Evolutionary conservation across 2,797 vertebrate species (phyloP).

Genomic region (Fistularia commersonii): DNA sequence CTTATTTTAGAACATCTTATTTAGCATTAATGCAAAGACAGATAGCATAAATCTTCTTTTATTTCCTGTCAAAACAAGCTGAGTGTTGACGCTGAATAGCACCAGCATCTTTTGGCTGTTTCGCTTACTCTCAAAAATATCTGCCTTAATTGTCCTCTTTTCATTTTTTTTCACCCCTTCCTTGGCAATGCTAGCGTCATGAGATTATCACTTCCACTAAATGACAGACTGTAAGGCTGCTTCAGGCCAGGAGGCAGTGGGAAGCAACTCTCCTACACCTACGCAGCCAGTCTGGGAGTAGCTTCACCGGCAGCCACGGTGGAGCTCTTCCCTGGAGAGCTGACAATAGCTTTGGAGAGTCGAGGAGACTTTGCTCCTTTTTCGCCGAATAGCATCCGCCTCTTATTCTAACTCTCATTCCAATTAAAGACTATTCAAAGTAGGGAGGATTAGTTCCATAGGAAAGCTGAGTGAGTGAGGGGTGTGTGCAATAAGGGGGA

Average conservation of each 20-base stretch:
- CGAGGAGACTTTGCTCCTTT: conserved; percentile 30
- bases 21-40: conserved; percentile 22
- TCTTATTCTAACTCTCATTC: conserved; percentile 41
- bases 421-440: conserved; percentile 57
- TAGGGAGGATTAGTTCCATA: conserved; percentile 42
- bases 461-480: conserved; percentile 18
- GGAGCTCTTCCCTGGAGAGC: conserved; percentile 47
- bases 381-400: conserved; percentile 36
- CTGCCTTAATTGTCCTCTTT: conserved; percentile 9
- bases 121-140: conserved; percentile 34
- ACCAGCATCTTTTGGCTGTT: conserved; percentile 26
- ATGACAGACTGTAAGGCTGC: conserved; percentile 42
- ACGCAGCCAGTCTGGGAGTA: conserved; percentile 46
- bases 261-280: conserved; percentile 42
- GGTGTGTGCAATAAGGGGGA: conserved; percentile 31
- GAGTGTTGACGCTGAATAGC: conserved; percentile 31
- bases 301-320: conserved; percentile 39
- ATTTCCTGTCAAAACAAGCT: conserved; percentile 32
- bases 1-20: conserved; percentile 1
- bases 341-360: conserved; percentile 42
- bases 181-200: conserved; percentile 14
- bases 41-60: conserved; percentile 22
- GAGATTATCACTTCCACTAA: conserved; percentile 46
- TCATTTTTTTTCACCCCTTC: conserved; percentile 6
- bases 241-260: conserved; percentile 37